phyloP scores from a whole-genome alignment of 30 jellyfish, hydroid and myxozoan species.

The Chrysaora quinquecirrha region DNA sequence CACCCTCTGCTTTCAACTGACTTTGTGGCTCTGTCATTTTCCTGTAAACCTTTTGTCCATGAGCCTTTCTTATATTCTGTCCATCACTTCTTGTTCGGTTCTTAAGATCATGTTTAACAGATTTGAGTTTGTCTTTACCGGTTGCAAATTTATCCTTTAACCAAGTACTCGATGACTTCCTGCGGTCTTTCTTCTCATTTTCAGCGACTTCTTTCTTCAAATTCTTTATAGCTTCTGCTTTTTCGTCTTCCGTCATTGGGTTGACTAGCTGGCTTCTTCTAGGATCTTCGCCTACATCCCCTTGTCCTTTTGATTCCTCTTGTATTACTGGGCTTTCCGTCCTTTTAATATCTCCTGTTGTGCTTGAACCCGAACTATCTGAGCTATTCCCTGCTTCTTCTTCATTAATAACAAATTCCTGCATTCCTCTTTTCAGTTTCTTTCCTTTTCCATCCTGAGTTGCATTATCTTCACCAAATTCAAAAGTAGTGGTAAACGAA shows the following conservation, averaged over 20 bases:
- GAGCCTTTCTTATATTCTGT: slow-evolving; percentile 47
- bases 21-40: slow-evolving; percentile 52
- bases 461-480: slow-evolving; percentile 29
- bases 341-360: not conserved
- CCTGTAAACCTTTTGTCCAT: slow-evolving; percentile 5
- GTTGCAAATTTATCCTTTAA: slow-evolving; percentile 49
- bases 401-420: slow-evolving; percentile 10
- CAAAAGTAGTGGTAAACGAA: slow-evolving; percentile 18
- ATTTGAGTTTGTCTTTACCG: slow-evolving; percentile 62
- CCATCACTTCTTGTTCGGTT: slow-evolving; percentile 73
- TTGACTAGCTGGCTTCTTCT: not conserved
- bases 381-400: not conserved
- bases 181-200: slow-evolving; percentile 64
- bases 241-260: not conserved
- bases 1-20: not conserved
- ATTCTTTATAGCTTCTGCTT: slow-evolving; percentile 32
- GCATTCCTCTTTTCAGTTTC: slow-evolving; percentile 37
- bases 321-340: not conserved
- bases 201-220: slow-evolving; percentile 54
- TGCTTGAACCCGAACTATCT: slow-evolving; percentile 31
- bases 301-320: not conserved
- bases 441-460: slow-evolving; percentile 1
- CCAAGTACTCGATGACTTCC: slow-evolving; percentile 85
- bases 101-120: slow-evolving; percentile 9
- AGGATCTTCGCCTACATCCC: slow-evolving; percentile 4